Conservation (phyloP, 64 coral and sea anemone species). For the Dendrophyllia cribrosa region DNA sequence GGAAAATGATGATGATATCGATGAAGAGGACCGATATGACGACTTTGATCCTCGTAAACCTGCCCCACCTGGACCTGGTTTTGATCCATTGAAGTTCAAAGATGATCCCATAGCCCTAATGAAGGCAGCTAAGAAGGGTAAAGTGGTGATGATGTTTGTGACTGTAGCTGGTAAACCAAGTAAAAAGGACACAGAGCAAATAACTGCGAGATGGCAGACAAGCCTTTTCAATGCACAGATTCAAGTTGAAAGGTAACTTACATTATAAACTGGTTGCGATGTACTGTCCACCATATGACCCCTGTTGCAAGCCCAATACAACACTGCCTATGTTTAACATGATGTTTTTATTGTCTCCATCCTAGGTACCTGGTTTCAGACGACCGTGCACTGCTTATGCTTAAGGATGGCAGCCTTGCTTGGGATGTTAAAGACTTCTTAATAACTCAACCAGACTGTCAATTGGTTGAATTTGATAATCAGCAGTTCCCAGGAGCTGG, state of each 20-base stretch:
- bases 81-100: constrained; percentile 88
- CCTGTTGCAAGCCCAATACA: too few relatives aligned
- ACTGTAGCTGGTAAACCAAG: constrained; percentile 77
- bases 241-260: constrained; percentile 87
- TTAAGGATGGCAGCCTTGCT: constrained; percentile 93
- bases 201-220: constrained; percentile 89
- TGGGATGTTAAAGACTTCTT: constrained; percentile 98
- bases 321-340: background rate
- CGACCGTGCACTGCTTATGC: constrained; percentile 80
- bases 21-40: constrained; percentile 94
- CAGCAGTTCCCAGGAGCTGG: constrained; percentile 94
- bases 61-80: constrained; percentile 26
- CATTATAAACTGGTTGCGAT: background rate
- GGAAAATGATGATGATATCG: constrained; percentile 97
- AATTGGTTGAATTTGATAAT: constrained; percentile 97
- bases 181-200: constrained; percentile 77
- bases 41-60: constrained; percentile 88
- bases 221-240: constrained; percentile 96
- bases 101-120: constrained; percentile 88
- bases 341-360: background rate
- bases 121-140: constrained; percentile 93
- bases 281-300: too few relatives aligned
- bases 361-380: constrained; percentile 94
- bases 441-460: constrained; percentile 92
- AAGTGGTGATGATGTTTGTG: constrained; percentile 95